These are phyloP conservation scores for Hydrozoanthus gracilis DNA, from an alignment of 92 coral and sea anemone genomes.

Conservation along the genomic window DNA sequence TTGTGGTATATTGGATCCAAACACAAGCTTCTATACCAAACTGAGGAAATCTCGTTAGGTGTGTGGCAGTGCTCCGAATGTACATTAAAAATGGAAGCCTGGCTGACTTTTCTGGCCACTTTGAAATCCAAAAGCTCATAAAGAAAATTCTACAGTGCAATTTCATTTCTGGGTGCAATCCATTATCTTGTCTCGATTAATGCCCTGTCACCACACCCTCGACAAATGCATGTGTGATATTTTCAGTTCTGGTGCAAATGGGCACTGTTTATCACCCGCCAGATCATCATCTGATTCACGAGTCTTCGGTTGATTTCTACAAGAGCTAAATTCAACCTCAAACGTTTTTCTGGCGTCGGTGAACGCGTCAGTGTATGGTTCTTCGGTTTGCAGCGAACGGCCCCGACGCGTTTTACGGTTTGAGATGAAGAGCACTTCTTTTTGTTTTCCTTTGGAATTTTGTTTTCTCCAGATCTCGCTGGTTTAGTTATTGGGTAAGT, in stretches of 20 bases:
- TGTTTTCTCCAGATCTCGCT: background rate
- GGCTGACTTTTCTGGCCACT: no score
- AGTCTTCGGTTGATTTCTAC: constrained; percentile 87
- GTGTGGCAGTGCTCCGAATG: no score
- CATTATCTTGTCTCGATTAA: no score
- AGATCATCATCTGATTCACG: constrained; percentile 66
- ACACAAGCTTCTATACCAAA: no score
- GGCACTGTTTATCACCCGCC: constrained; percentile 56
- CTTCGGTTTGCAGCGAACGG: background rate
- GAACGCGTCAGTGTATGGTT: background rate
- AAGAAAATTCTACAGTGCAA: no score
- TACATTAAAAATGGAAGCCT: no score
- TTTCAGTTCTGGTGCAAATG: constrained; percentile 19
- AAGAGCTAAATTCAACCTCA: constrained; percentile 75
- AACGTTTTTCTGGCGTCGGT: constrained; percentile 82
- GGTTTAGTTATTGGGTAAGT: constrained; percentile 22
- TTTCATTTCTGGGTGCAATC: no score
- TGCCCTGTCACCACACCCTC: background rate
- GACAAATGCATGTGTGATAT: background rate
- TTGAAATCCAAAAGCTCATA: no score
- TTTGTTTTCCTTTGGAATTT: constrained; percentile 26
- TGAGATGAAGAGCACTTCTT: background rate
- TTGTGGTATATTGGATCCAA: no score
- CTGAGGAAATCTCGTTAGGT: no score
- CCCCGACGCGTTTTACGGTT: background rate